Base-by-base conservation (phyloP, 53 echinoderm and acorn worm genomes). In the Arbacia lixula region DNA sequence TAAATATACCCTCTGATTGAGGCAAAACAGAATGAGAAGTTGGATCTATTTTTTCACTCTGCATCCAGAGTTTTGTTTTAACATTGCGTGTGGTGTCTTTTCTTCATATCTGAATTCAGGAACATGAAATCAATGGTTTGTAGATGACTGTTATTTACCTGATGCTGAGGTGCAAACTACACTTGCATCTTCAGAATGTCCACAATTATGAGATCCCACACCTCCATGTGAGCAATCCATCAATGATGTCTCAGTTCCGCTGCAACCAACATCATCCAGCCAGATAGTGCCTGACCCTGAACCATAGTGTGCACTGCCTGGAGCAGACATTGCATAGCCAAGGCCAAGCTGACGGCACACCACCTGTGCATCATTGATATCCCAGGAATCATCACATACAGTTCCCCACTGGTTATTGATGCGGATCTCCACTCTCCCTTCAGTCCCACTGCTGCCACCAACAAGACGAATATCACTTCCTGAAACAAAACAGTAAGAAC, bases 321-420 rank as follows among this genome's bases (percentile, higher is more conserved):
- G 74, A 11, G 87, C 87, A 3, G 34, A 53, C 34, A 65, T 9
- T 16, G 87, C 87, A 0, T 54, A 22, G 8, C 53, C 38, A 35
- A 51, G 55, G 1, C 78, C 67, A 9, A 87, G 87, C 56, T 76
- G 77, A n/a, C 79, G 77, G 39, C 87, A 87, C 0, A 87, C 80
- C 0, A 87, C 87, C 19, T 36, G 28, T 3, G 87, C 87, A 38
- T 87, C 87, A 17, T 65, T 67, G 20, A 87, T 86, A 10, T 50
- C 86, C 76, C 86, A 86, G 19, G 17, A 17, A 68, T 86, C 77
- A 29, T 86, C 75, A 49, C 86, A 86, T 10, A 86, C 77, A 0
- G 86, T 86, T 12, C 42, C 60, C 77, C 76, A 86, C 6, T 40
- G 40, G 51, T 34, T 38, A 53, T 76, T 65, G 66, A 76, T 36